A percentile compares a stretch with the other conserved stretches of the same genome.
Conservation (phyloP, 2,113 vertebrate species). For the Heterocephalus glaber region DNA sequence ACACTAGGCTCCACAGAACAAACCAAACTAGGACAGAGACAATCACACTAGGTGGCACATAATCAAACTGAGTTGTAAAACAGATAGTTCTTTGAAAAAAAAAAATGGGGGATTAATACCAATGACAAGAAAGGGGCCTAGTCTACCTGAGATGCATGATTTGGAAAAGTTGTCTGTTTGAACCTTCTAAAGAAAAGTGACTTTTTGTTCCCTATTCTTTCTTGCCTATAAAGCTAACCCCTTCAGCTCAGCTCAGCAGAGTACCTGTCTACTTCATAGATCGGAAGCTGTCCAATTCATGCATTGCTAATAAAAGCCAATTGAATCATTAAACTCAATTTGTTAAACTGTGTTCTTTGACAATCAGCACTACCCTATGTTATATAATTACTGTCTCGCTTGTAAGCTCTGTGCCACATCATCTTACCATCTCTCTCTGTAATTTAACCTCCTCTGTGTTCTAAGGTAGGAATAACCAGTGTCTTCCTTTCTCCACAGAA, state of each 20-base stretch:
- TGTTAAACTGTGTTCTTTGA: background rate
- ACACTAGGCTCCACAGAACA: background rate
- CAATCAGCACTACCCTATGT: background rate
- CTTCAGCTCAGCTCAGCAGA: background rate
- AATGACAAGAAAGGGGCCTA: background rate
- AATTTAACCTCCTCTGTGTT: background rate
- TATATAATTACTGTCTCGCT: background rate
- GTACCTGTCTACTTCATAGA: background rate
- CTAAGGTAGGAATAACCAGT: background rate
- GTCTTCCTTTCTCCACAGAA: background rate
- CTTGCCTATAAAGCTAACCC: background rate
- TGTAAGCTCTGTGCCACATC: background rate
- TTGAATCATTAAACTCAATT: slow-evolving; percentile 54
- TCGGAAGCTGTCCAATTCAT: background rate
- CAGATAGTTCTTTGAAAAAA: background rate
- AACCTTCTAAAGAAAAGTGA: background rate
- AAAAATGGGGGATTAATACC: no score
- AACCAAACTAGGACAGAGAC: background rate
- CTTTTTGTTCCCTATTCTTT: background rate
- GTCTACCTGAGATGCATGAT: background rate
- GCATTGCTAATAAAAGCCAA: slow-evolving; percentile 35
- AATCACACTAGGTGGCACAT: background rate
- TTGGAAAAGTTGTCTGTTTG: background rate
- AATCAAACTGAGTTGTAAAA: background rate
- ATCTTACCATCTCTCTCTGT: background rate